These are phyloP conservation scores for Eidolon dupreanum DNA, from an alignment of 2,797 vertebrate genomes.

Conservation along the genomic window DNA sequence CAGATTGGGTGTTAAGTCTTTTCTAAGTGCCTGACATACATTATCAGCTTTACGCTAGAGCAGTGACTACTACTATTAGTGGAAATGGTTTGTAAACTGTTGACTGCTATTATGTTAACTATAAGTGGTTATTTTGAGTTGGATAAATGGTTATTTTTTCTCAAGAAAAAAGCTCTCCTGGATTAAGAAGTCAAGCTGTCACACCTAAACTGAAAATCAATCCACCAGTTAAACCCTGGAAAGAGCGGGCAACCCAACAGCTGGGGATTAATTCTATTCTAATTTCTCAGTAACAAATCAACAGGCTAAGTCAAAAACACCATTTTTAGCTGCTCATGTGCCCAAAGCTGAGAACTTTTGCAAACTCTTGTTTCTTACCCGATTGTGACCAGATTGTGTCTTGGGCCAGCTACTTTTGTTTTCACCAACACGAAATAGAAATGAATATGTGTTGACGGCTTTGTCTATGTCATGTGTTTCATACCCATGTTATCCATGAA, in stretches of 20 bases:
- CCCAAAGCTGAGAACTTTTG: background rate
- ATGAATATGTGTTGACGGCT: background rate
- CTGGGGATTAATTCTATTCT: background rate
- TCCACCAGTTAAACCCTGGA: background rate
- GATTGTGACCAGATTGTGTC: background rate
- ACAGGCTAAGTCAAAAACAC: background rate
- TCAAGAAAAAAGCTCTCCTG: background rate
- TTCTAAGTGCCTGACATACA: background rate
- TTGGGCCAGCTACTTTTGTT: background rate
- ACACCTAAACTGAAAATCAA: conserved; percentile 12
- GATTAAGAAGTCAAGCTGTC: conserved; percentile 19
- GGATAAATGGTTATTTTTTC: background rate
- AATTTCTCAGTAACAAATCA: background rate
- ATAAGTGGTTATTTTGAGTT: background rate
- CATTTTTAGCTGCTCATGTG: background rate
- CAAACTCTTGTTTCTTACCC: background rate
- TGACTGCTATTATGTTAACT: background rate
- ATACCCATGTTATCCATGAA: background rate
- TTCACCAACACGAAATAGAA: background rate
- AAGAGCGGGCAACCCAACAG: background rate
- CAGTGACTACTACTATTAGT: background rate
- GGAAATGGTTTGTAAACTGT: background rate
- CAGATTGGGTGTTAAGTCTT: background rate
- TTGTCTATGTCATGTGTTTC: background rate
- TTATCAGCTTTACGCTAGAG: background rate